Conservation (phyloP, 1,140 invertebrate genomes). For the Calycopis cecrops region DNA sequence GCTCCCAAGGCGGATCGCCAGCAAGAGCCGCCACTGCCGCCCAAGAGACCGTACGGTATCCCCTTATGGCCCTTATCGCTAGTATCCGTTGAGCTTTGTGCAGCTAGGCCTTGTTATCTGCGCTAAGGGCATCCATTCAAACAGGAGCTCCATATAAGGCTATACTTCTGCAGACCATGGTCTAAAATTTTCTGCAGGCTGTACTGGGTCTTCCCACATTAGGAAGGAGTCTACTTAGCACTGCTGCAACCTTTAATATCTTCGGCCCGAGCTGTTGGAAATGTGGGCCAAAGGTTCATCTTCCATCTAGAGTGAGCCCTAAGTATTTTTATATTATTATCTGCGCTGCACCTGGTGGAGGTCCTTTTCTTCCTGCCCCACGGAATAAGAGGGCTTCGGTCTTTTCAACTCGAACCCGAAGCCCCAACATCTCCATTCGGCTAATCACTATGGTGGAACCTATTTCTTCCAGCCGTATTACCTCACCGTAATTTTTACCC, state of each 20-base stretch:
- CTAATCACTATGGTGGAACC: neutral
- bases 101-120: too few relatives aligned
- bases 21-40: neutral
- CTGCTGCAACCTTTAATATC: too few relatives aligned
- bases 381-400: neutral
- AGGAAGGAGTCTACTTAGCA: too few relatives aligned
- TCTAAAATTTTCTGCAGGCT: too few relatives aligned
- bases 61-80: constrained; percentile 4
- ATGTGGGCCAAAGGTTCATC: neutral
- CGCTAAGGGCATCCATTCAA: too few relatives aligned
- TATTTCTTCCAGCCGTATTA: neutral
- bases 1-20: neutral
- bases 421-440: neutral
- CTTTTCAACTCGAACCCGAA: neutral
- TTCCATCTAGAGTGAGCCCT: too few relatives aligned
- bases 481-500: too few relatives aligned
- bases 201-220: too few relatives aligned
- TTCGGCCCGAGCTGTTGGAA: neutral
- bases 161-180: too few relatives aligned
- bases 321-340: too few relatives aligned
- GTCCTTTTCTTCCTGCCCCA: neutral
- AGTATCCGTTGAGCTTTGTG: neutral
- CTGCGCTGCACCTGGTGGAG: neutral
- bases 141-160: too few relatives aligned
- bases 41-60: constrained; percentile 9